These are phyloP conservation scores for Hermetia illucens DNA, from an alignment of 1,140 invertebrate genomes.

Conservation along the genomic window DNA sequence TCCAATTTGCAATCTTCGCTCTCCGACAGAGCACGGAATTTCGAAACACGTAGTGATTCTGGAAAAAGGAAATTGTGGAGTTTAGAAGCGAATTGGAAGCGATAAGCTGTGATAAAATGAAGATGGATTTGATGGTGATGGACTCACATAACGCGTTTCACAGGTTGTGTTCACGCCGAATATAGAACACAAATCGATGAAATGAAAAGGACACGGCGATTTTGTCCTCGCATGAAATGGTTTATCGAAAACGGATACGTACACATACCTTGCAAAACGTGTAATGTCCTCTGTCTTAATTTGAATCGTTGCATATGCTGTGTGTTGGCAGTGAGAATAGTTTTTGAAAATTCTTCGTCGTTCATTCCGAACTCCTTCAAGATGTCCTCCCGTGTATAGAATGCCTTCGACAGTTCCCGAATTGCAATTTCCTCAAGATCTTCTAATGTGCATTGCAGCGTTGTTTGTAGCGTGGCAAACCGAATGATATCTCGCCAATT, in stretches of 20 bases:
- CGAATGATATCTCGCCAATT: conserved; percentile 44
- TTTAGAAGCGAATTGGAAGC: too few species aligned
- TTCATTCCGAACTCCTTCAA: conserved; percentile 45
- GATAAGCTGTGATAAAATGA: too few species aligned
- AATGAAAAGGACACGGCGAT: not conserved
- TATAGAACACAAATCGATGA: too few species aligned
- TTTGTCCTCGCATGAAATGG: too few species aligned
- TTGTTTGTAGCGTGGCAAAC: conserved; percentile 58
- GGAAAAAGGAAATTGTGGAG: too few species aligned
- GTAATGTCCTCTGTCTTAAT: conserved; percentile 67
- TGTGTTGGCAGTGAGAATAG: conserved; percentile 55
- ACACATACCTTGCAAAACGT: conserved; percentile 47
- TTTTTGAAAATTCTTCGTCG: conserved; percentile 45
- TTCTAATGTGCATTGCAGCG: conserved; percentile 42
- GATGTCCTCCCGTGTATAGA: conserved; percentile 68
- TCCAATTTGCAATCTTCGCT: conserved; percentile 37
- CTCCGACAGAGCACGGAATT: conserved; percentile 46
- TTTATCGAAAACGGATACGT: not conserved
- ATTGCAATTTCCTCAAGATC: conserved; percentile 55
- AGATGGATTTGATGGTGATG: too few species aligned
- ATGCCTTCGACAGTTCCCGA: conserved; percentile 45
- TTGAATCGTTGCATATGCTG: conserved; percentile 57
- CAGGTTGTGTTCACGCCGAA: too few species aligned
- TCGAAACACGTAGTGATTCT: conserved; percentile 68
- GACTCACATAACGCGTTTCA: too few species aligned